Evolutionary conservation across 2,888 invertebrate genomes (phyloP).

Genomic region (Chrysina gloriosa): DNA sequence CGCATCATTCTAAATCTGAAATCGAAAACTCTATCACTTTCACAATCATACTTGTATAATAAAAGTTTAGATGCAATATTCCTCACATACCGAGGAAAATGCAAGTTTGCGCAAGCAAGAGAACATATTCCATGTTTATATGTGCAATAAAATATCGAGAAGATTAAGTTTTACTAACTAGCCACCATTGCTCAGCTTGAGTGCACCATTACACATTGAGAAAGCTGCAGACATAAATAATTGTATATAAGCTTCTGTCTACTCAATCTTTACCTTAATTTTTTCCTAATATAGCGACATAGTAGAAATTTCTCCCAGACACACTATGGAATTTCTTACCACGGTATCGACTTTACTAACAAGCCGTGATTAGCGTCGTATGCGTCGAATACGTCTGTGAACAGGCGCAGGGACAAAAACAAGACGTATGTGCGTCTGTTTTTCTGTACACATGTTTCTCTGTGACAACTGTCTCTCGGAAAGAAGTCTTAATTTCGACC

Average conservation of each 20-base stretch:
- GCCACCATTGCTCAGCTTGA: no score
- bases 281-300: background rate
- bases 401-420: constrained; percentile 5
- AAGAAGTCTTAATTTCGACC: constrained; percentile 32
- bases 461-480: constrained; percentile 32
- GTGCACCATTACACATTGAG: no score
- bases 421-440: constrained; percentile 3
- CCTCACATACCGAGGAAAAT: no score
- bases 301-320: background rate
- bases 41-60: no score
- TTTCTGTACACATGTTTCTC: constrained; percentile 18
- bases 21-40: no score
- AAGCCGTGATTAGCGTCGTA: background rate
- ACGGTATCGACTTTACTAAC: background rate
- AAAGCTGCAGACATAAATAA: no score
- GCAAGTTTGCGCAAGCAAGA: no score
- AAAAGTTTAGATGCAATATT: no score
- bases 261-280: background rate
- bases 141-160: no score
- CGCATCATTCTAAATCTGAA: no score
- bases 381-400: background rate
- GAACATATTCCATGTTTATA: no score
- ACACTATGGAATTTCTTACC: background rate
- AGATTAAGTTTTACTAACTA: no score
- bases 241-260: background rate